These are phyloP conservation scores for Carduelis carduelis DNA, from an alignment of 2,797 vertebrate genomes.

Conservation along the genomic window DNA sequence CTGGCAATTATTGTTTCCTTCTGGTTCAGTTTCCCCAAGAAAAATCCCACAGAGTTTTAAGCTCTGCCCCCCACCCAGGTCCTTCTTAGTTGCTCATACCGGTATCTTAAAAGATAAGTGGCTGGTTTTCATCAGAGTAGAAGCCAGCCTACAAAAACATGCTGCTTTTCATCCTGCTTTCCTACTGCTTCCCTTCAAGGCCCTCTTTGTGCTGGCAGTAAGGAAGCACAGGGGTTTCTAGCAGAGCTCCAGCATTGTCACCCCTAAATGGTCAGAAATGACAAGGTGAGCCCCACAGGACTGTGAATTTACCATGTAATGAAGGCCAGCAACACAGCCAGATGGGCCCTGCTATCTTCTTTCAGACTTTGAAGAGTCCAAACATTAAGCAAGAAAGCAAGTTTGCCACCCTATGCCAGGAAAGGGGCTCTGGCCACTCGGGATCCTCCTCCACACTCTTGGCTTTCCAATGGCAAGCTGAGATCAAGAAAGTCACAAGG, in stretches of 20 bases:
- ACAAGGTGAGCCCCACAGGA: background rate
- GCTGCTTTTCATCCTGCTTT: background rate
- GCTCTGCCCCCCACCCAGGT: background rate
- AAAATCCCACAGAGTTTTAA: background rate
- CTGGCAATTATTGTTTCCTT: background rate
- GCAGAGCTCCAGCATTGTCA: background rate
- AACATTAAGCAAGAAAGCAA: background rate
- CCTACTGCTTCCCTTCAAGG: background rate
- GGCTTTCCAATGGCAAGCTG: background rate
- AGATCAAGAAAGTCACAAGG: background rate
- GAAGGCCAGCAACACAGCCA: accelerated
- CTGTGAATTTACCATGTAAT: accelerated
- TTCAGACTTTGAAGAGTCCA: background rate
- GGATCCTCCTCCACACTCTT: background rate
- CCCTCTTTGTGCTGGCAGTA: background rate
- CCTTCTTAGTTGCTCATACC: background rate
- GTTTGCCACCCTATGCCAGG: background rate
- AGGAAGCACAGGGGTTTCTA: background rate
- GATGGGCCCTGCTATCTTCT: background rate
- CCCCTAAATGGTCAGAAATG: background rate
- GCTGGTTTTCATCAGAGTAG: background rate
- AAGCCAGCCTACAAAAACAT: background rate
- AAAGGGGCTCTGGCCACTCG: background rate
- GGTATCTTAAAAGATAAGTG: background rate
- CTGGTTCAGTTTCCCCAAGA: background rate